These are phyloP conservation scores for Malaclemys terrapin DNA, from an alignment of 2,113 vertebrate genomes.

Conservation along the genomic window DNA sequence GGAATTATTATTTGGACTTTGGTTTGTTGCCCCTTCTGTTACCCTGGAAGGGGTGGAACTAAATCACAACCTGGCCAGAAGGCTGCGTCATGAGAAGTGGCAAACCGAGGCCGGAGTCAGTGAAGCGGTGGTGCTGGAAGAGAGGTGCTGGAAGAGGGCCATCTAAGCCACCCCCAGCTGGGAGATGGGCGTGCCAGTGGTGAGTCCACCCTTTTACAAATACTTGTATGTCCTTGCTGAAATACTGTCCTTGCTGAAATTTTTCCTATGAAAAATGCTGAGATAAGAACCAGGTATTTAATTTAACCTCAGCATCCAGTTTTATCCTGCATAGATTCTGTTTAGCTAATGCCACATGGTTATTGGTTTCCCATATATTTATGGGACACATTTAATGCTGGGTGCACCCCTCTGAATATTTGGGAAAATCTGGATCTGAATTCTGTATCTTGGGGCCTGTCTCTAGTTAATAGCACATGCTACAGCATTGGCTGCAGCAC, in stretches of 20 bases:
- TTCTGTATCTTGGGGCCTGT: not conserved
- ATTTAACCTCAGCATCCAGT: not conserved
- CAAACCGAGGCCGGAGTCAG: too few species aligned
- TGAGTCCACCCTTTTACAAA: not conserved
- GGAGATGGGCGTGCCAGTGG: not conserved
- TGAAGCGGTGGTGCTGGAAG: not conserved
- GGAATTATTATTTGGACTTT: not conserved
- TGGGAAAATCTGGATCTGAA: not conserved
- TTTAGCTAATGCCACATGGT: not conserved
- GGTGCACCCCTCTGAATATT: not conserved
- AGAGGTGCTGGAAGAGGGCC: not conserved
- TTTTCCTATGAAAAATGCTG: not conserved
- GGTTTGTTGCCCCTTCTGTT: not conserved
- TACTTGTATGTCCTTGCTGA: not conserved
- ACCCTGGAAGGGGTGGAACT: not conserved
- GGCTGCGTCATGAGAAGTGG: not conserved
- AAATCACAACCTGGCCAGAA: not conserved
- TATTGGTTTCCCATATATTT: not conserved
- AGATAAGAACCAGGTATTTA: not conserved
- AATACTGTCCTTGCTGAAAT: not conserved
- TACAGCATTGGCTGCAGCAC: accelerated
- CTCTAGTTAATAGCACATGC: not conserved
- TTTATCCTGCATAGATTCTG: not conserved
- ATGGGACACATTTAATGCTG: not conserved
- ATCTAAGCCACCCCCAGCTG: not conserved